Percentiles rank a stretch among this genome's conserved stretches.
Conservation (phyloP, 2,888 invertebrate species). For the Sarcophaga variegata region DNA sequence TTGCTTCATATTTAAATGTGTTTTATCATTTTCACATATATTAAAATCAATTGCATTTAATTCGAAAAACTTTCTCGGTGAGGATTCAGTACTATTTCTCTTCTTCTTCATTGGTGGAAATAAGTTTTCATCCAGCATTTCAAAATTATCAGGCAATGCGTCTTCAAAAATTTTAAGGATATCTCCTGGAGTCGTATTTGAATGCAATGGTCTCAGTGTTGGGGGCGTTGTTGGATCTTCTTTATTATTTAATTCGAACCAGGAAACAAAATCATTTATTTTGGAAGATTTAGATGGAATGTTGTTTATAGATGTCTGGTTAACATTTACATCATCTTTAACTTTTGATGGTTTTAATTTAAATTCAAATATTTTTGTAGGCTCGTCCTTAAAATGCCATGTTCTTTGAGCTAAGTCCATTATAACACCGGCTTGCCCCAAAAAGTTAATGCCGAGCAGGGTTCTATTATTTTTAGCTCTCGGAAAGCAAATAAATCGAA, state of each 20-base stretch:
- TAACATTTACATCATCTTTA: background rate
- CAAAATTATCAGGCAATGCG: background rate
- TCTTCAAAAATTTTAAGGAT: slow-evolving; percentile 20
- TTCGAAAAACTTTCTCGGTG: background rate
- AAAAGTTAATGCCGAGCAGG: slow-evolving; percentile 44
- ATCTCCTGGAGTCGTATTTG: background rate
- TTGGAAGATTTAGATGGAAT: background rate
- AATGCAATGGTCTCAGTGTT: background rate
- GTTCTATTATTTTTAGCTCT: slow-evolving; percentile 39
- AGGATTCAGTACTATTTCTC: background rate
- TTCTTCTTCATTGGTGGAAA: slow-evolving; percentile 3
- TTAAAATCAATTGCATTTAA: slow-evolving; percentile 15
- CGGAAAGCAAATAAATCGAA: slow-evolving; percentile 62
- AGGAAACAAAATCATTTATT: background rate
- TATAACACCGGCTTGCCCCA: slow-evolving; percentile 40
- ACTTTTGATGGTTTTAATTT: too few species aligned
- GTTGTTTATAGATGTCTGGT: background rate
- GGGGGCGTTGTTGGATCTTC: background rate
- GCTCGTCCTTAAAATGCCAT: slow-evolving; percentile 62
- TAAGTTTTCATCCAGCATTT: slow-evolving; percentile 9
- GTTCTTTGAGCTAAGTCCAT: slow-evolving; percentile 37
- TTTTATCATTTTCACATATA: slow-evolving; percentile 7
- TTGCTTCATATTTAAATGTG: slow-evolving; percentile 6
- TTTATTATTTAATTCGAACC: slow-evolving; percentile 20
- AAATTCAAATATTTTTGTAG: slow-evolving; percentile 36